These are phyloP conservation scores for Petaurus breviceps DNA, from an alignment of 2,113 vertebrate genomes.

Conservation along the genomic window DNA sequence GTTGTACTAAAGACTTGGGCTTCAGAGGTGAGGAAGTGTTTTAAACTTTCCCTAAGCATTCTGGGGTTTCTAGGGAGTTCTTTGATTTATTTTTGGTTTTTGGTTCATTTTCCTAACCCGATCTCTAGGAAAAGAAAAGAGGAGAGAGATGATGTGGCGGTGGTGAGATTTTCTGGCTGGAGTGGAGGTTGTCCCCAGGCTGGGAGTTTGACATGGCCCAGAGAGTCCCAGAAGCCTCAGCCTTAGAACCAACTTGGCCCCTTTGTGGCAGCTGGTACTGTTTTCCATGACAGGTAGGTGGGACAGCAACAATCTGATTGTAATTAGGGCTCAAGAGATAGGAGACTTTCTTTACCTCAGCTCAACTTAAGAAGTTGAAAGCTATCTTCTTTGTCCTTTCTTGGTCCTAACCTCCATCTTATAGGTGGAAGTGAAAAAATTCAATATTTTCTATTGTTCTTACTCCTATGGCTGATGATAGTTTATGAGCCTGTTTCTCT, in stretches of 20 bases:
- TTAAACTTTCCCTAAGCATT: neutral
- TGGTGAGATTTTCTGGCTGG: neutral
- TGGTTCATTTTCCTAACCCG: neutral
- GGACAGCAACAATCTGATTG: neutral
- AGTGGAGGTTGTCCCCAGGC: neutral
- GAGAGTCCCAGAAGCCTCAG: neutral
- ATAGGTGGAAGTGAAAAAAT: neutral
- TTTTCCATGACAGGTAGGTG: neutral
- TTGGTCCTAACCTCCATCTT: neutral
- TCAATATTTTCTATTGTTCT: neutral
- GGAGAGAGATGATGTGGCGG: neutral
- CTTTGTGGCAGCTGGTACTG: neutral
- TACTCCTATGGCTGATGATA: neutral
- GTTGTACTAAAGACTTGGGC: neutral
- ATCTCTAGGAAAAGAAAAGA: neutral
- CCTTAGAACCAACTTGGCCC: neutral
- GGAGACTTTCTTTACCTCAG: neutral
- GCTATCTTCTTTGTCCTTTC: neutral
- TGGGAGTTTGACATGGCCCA: neutral
- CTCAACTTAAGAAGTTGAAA: neutral
- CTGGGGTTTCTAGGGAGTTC: neutral
- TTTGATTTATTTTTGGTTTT: neutral
- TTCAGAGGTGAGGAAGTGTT: neutral
- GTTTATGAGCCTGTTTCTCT: neutral
- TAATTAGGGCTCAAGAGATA: neutral